Evolutionary conservation across 1,140 invertebrate genomes (phyloP), one percentile per base, ranked within the genome.

Genomic region (Camponotus vicinus): DNA sequence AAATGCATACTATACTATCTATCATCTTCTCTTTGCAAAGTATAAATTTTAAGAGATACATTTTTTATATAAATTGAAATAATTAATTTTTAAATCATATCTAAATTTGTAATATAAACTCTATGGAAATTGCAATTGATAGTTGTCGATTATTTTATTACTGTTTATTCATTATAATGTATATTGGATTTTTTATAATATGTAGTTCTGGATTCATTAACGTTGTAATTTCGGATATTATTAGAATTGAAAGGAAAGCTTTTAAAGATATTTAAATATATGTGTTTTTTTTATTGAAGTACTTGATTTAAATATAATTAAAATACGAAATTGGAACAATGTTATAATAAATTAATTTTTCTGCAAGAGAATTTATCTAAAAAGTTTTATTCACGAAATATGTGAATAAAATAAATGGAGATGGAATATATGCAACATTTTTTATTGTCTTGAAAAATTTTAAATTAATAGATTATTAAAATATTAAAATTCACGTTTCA

Each of bases 171-270:
- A 42, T 7, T 11, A 52, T 52, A 49, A 45, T 71, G 18, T 27
- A 63, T 69, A 59, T 61, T 83, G 61, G 63, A 87, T 83, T 71
- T 52, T 21, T 21, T 27, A 66, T 27, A n/a, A 34, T 76, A 83
- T 70, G 77, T 45, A 45, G 2, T 52, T 57, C 21, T 49, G 11
- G 55, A 76, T 55, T 86, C 77, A 82, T 86, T 59, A 73, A 86
- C 52, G 77, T 82, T 79, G 80, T 79, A 75, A 86, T 75, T 18
- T 67, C 77, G 42, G 21, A 32, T 55, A 42, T 21, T n/a, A 32
- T 21, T 37, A 57, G 45, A 71, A 32, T 86, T 49, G 57, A 27
- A 71, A 66, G n/a, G 32, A 9, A 9, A 45, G 9, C 37, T 27
- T 66, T 27, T 66, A 66, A 34, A 52, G 27, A 66, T 52, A 3